Evolutionary conservation across 2,888 invertebrate genomes (phyloP), one percentile per base, ranked within the genome.

Genomic region (Athetis lepigone): DNA sequence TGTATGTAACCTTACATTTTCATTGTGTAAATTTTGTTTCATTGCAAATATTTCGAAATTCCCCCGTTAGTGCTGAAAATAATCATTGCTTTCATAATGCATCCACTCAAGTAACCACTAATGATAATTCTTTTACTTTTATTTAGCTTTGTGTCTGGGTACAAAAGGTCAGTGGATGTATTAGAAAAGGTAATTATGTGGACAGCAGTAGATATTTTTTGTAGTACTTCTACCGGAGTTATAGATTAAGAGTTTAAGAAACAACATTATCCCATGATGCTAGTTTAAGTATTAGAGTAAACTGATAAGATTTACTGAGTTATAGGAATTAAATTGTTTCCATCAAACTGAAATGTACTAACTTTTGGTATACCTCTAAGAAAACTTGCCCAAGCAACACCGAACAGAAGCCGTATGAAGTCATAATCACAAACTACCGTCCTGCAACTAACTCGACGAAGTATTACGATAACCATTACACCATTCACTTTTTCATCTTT

Each of bases 401-500:
- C 19, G n/a, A 4, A 13, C 16, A 47, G 7, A 37, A 40, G n/a
- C 23, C 8, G 16, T 47, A 29, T 29, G n/a, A 40, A 57, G 23
- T 23, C 18, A 56, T 57, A 37, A 57, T 33, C 23, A 39, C 29
- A 25, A 2, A 23, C 29, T 4, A 42, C 18, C 47, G 7, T 27
- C 23, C 51, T 25, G 11, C 37, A 45, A 40, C 36, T 45, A 33
- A 45, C 19, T 47, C 16, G 55, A 50, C 18, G 49, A 60, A 13
- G n/a, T 47, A 67, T 61, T 58, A 49, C 39, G 23, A 37, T 57
- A 57, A 67, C 46, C 43, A 60, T 79, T 51, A 55, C 56, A 57
- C 50, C 55, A 65, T 74, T 78, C 54, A 61, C 40, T 65, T 72
- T 63, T 77, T 66, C 67, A 66, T 64, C 46, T 76, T 54, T 62